phyloP scores from a whole-genome alignment of 2,113 vertebrate genomes.

The Mohoua ochrocephala region DNA sequence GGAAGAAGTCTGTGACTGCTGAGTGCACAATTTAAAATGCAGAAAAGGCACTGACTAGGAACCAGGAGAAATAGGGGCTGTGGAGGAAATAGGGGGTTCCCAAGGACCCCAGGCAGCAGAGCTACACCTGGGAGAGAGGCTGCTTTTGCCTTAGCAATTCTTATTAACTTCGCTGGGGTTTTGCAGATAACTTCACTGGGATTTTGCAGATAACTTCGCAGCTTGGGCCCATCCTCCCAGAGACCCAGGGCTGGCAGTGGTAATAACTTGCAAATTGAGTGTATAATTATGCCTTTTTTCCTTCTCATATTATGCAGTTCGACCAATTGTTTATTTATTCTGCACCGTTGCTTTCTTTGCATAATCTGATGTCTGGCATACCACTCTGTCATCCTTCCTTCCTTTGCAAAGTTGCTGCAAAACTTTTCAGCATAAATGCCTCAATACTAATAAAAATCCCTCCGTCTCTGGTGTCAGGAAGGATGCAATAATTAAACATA shows the following conservation, averaged over 20 bases:
- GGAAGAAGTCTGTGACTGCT: not conserved
- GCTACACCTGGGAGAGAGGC: not conserved
- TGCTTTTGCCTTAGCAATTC: not conserved
- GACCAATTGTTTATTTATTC: not conserved
- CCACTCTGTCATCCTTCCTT: not conserved
- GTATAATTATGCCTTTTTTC: not conserved
- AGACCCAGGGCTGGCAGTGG: not conserved
- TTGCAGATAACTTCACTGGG: not conserved
- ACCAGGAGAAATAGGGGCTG: not conserved
- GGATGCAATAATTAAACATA: constrained; percentile 14
- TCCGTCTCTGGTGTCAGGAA: not conserved
- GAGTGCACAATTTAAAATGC: not conserved
- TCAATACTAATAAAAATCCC: not conserved
- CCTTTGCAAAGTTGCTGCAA: not conserved
- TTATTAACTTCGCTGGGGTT: not conserved
- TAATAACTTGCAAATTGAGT: not conserved
- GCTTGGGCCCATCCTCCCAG: not conserved
- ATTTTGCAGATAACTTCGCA: not conserved
- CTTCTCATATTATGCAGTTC: not conserved
- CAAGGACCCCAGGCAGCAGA: not conserved
- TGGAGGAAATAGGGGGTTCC: not conserved
- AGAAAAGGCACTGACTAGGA: not conserved
- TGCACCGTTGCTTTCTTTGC: not conserved
- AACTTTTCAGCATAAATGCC: not conserved
- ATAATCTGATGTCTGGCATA: not conserved